phyloP scores from a whole-genome alignment of 2,797 vertebrate genomes.

The Poeciliopsis gracilis region DNA sequence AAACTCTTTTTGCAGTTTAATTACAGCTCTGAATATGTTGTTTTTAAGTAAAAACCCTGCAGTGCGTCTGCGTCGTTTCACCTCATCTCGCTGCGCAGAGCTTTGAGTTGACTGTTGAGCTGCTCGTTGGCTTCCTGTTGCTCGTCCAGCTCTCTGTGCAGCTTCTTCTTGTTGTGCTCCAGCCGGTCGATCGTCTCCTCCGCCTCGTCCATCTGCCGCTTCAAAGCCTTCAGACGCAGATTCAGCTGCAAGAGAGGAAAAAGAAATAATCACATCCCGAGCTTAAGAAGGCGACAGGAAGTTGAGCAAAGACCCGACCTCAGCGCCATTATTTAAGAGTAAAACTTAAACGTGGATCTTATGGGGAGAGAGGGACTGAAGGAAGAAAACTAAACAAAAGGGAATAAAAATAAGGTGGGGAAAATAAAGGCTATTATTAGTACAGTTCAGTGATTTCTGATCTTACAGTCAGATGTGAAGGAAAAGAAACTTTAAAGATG shows the following conservation, averaged over 20 bases:
- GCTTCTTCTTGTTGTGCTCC: conserved; percentile 94
- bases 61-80: conserved; percentile 41
- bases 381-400: neutral
- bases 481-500: neutral
- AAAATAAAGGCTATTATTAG: neutral
- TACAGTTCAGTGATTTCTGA: neutral
- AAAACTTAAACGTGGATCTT: neutral
- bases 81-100: conserved; percentile 89
- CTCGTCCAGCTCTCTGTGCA: conserved; percentile 96
- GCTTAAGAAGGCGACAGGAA: neutral
- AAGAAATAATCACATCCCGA: neutral
- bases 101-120: conserved; percentile 90
- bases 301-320: neutral
- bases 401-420: neutral
- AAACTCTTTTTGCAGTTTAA: no score
- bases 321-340: neutral
- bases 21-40: no score
- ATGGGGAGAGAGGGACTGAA: neutral
- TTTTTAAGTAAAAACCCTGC: neutral
- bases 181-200: conserved; percentile 97
- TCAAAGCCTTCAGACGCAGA: conserved; percentile 94
- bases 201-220: conserved; percentile 94
- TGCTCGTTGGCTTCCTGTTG: conserved; percentile 92
- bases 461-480: neutral
- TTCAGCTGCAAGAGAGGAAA: conserved; percentile 81